phyloP scores from a whole-genome alignment of 2,113 vertebrate species.

The Pelvicachromis taeniatus region DNA sequence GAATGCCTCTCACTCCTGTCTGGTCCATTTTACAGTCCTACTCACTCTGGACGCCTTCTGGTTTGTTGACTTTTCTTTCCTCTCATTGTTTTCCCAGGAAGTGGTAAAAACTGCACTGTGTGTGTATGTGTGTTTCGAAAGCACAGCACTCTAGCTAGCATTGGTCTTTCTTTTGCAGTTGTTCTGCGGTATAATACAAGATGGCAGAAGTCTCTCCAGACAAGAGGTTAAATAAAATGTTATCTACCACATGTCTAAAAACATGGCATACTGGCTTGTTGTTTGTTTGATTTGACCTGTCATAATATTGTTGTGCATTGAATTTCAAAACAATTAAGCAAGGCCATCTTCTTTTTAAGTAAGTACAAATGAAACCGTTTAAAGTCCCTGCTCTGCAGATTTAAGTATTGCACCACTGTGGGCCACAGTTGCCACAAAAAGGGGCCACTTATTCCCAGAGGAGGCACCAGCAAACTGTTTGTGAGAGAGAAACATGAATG shows the following conservation, averaged over 20 bases:
- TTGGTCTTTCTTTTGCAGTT: constrained; percentile 51
- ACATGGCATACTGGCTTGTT: constrained; percentile 44
- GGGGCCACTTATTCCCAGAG: constrained; percentile 49
- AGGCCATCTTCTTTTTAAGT: constrained; percentile 23
- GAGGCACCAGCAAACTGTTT: constrained; percentile 59
- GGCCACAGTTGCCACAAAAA: constrained; percentile 61
- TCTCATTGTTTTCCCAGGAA: constrained; percentile 75
- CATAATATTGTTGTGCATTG: constrained; percentile 46
- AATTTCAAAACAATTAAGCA: constrained; percentile 55
- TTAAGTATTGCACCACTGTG: constrained; percentile 50
- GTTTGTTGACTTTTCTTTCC: constrained; percentile 73
- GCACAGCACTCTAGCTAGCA: constrained; percentile 30
- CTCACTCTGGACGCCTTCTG: constrained; percentile 58
- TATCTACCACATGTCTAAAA: constrained; percentile 49
- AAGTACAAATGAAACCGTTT: constrained; percentile 47
- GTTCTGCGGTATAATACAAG: constrained; percentile 44
- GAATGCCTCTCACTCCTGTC: constrained; percentile 46
- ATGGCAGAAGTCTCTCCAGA: constrained; percentile 33
- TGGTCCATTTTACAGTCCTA: constrained; percentile 60
- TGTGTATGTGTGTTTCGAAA: constrained; percentile 13
- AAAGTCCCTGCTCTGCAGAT: constrained; percentile 28
- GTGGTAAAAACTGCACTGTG: constrained; percentile 63
- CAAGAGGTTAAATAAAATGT: constrained; percentile 33
- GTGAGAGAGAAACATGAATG: constrained; percentile 70
- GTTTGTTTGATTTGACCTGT: constrained; percentile 46